Conservation (phyloP, 2,797 vertebrate species). For the Lycodopsis pacificus region DNA sequence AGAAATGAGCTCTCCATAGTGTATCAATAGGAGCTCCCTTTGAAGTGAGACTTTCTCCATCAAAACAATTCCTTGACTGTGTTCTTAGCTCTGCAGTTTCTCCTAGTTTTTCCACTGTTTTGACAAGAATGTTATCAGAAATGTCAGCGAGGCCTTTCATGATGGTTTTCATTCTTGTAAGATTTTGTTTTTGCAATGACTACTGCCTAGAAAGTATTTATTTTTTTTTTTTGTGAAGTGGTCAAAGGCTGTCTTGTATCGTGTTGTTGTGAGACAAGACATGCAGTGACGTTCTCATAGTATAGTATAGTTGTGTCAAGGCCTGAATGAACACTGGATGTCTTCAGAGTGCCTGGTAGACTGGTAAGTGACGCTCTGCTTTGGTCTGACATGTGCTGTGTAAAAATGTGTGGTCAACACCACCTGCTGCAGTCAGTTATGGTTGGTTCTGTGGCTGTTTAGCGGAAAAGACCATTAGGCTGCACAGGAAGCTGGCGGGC, state of each 20-base stretch:
- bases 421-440: slow-evolving; percentile 10
- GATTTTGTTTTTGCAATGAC: slow-evolving; percentile 2
- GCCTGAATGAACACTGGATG: not conserved
- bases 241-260: not conserved
- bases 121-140: slow-evolving; percentile 39
- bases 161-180: slow-evolving; percentile 11
- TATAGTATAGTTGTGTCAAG: not conserved
- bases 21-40: slow-evolving; percentile 40
- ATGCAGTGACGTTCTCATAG: not conserved
- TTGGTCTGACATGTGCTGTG: slow-evolving; percentile 24
- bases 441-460: slow-evolving; percentile 10
- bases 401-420: slow-evolving; percentile 23
- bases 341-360: slow-evolving; percentile 1
- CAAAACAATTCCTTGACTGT: slow-evolving; percentile 33
- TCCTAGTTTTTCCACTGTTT: slow-evolving; percentile 15
- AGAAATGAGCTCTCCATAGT: slow-evolving; percentile 37
- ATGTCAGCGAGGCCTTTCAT: slow-evolving; percentile 27
- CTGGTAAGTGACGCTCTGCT: not conserved
- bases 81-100: slow-evolving; percentile 29
- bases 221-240: not conserved
- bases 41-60: slow-evolving; percentile 44
- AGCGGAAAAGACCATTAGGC: not conserved
- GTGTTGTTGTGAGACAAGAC: not conserved
- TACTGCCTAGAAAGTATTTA: not conserved
- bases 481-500: not conserved